phyloP scores from a whole-genome alignment of 2,797 vertebrate species.

The Myripristis murdjan region DNA sequence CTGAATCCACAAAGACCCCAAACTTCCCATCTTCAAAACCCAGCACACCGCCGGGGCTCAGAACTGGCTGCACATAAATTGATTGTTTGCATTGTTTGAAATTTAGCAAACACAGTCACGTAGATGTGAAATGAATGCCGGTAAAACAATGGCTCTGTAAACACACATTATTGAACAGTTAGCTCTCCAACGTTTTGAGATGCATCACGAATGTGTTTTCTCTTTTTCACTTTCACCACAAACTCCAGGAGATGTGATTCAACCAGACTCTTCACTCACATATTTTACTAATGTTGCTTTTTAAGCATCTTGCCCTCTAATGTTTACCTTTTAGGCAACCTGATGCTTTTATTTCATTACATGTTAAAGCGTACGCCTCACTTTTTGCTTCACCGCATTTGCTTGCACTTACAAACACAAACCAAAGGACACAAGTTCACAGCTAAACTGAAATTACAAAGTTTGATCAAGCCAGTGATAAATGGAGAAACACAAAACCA shows the following conservation, averaged over 20 bases:
- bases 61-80: slow-evolving; percentile 26
- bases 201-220: background rate
- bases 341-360: too few relatives aligned
- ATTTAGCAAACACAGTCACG: slow-evolving; percentile 28
- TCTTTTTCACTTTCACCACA: background rate
- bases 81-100: slow-evolving; percentile 1
- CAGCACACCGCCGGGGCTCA: slow-evolving; percentile 4
- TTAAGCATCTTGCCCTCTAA: too few relatives aligned
- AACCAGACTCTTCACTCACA: too few relatives aligned
- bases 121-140: slow-evolving; percentile 32
- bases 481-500: too few relatives aligned
- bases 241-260: background rate
- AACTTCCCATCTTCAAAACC: slow-evolving; percentile 25
- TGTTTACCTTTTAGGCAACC: too few relatives aligned
- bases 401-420: too few relatives aligned
- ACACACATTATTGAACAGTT: slow-evolving; percentile 31
- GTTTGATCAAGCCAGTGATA: too few relatives aligned
- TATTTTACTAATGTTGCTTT: too few relatives aligned
- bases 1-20: slow-evolving; percentile 44
- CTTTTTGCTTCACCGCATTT: too few relatives aligned
- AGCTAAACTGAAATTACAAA: too few relatives aligned
- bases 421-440: too few relatives aligned
- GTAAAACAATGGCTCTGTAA: slow-evolving; percentile 39
- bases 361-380: too few relatives aligned
- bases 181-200: background rate